Conservation (phyloP, 2,797 vertebrate species). For the Falco columbarius region DNA sequence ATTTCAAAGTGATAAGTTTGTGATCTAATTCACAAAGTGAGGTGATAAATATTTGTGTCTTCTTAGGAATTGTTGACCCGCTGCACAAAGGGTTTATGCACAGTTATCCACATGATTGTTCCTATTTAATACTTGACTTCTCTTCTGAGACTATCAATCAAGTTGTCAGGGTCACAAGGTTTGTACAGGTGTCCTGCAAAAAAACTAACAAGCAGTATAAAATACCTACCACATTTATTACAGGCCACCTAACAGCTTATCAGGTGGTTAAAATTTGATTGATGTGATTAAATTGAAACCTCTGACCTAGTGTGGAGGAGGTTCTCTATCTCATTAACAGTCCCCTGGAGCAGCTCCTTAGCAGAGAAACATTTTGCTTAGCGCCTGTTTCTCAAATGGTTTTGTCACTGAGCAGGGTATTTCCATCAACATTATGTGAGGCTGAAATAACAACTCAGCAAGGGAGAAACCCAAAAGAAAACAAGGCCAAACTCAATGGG, state of each 20-base stretch:
- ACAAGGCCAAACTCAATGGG: slow-evolving; percentile 5
- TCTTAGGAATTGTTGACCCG: background rate
- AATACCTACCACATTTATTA: background rate
- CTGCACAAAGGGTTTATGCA: background rate
- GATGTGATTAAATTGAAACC: background rate
- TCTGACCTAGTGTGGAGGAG: background rate
- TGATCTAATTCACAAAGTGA: background rate
- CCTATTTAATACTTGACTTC: background rate
- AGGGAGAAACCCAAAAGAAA: slow-evolving; percentile 1
- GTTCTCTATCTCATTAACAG: background rate
- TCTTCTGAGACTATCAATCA: background rate
- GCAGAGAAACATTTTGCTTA: background rate
- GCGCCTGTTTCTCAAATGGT: background rate
- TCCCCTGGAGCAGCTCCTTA: background rate
- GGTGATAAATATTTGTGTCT: background rate
- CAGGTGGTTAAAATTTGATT: background rate
- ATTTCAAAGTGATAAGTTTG: background rate
- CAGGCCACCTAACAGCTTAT: background rate
- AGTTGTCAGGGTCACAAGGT: background rate
- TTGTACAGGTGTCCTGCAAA: background rate
- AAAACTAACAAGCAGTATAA: background rate
- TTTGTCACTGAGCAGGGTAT: background rate
- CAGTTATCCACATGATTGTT: background rate
- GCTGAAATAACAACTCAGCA: background rate
- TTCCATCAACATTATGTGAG: background rate